Conservation (phyloP, 2,113 vertebrate species). For the Puma concolor region DNA sequence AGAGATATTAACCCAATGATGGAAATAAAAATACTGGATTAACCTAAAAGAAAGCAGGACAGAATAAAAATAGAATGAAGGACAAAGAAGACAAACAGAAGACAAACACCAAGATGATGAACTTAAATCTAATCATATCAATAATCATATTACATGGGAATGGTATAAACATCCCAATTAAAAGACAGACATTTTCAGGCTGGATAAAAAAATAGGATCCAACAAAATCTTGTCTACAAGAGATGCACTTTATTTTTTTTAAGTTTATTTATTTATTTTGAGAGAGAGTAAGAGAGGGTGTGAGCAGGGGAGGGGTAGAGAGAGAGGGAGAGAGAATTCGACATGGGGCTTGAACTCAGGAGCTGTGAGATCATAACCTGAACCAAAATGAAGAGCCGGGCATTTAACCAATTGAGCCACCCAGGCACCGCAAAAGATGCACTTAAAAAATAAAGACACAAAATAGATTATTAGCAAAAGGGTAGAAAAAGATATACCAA, state of each 20-base stretch:
- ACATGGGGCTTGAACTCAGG: too few species aligned
- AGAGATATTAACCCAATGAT: not conserved
- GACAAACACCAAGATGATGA: not conserved
- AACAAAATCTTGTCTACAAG: not conserved
- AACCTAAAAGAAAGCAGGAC: not conserved
- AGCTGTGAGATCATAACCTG: too few species aligned
- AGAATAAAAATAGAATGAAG: not conserved
- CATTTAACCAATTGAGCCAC: too few species aligned
- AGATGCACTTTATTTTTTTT: not conserved
- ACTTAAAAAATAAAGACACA: slow-evolving; percentile 2
- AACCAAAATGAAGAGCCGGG: too few species aligned
- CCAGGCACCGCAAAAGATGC: not conserved
- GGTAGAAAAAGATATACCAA: not conserved
- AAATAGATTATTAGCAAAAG: not conserved
- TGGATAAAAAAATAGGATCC: not conserved
- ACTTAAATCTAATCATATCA: not conserved
- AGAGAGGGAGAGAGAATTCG: too few species aligned
- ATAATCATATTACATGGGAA: not conserved
- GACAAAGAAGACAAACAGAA: not conserved
- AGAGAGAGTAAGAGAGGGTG: too few species aligned
- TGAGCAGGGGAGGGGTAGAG: too few species aligned
- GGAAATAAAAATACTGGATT: not conserved
- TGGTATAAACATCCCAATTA: not conserved
- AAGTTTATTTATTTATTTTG: too few species aligned
- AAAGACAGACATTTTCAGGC: not conserved